Conservation (phyloP, 2,888 invertebrate genomes). For the Prosapia bicincta region DNA sequence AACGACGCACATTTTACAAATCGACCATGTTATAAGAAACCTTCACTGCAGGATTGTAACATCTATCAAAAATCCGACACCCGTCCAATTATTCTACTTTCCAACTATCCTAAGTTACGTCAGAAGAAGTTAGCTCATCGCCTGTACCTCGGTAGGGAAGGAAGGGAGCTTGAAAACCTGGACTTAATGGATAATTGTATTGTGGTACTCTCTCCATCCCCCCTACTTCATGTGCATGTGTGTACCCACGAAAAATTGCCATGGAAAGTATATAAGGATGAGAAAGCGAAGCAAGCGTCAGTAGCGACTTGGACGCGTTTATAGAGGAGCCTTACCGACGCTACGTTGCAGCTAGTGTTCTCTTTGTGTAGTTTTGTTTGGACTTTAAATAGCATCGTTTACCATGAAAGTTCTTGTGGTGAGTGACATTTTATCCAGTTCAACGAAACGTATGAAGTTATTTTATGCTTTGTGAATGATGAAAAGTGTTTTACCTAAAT, state of each 20-base stretch:
- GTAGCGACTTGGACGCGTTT: conserved; percentile 16
- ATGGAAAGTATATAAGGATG: conserved; percentile 20
- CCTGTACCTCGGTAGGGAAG: not conserved
- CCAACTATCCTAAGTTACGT: not conserved
- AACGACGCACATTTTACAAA: too few relatives aligned
- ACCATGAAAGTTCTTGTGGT: not conserved
- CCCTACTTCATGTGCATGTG: not conserved
- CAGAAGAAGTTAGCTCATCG: not conserved
- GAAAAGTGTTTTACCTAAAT: too few relatives aligned
- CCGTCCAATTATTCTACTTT: not conserved
- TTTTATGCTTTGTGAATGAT: too few relatives aligned
- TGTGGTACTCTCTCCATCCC: not conserved
- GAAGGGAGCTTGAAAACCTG: not conserved
- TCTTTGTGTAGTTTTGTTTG: not conserved
- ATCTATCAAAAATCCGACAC: too few relatives aligned
- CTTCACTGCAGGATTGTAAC: too few relatives aligned
- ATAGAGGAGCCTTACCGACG: too few relatives aligned
- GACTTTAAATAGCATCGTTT: not conserved
- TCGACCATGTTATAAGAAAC: too few relatives aligned
- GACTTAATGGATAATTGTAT: not conserved
- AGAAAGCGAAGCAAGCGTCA: conserved; percentile 15
- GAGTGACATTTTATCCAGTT: not conserved
- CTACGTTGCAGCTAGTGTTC: not conserved
- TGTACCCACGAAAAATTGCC: conserved; percentile 20
- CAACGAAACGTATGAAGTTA: not conserved